phyloP scores from a whole-genome alignment of 1,140 invertebrate species.

The Luehdorfia chinensis region DNA sequence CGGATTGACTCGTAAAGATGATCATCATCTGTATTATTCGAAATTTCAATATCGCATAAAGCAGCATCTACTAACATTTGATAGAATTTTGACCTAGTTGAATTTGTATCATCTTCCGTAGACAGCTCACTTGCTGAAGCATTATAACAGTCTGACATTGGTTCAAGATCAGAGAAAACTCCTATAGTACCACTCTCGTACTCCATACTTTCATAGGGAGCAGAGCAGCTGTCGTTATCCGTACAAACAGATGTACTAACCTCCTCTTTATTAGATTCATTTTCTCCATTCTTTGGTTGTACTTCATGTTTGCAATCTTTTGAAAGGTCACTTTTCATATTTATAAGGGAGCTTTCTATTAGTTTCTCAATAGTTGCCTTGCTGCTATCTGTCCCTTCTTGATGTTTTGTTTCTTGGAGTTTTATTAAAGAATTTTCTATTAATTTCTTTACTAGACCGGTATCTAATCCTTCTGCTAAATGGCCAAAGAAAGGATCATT shows the following conservation, averaged over 20 bases:
- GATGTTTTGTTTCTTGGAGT: slow-evolving; percentile 76
- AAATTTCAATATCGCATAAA: slow-evolving; percentile 80
- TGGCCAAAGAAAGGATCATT: slow-evolving; percentile 80
- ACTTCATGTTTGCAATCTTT: slow-evolving; percentile 34
- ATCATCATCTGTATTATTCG: slow-evolving; percentile 79
- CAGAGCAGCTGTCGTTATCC: slow-evolving; percentile 70
- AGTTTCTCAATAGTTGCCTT: slow-evolving; percentile 78
- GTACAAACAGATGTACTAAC: slow-evolving; percentile 33
- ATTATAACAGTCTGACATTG: slow-evolving; percentile 83
- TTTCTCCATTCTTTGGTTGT: slow-evolving; percentile 30
- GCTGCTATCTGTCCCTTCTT: slow-evolving; percentile 77
- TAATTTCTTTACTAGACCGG: slow-evolving; percentile 77
- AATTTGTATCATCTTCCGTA: slow-evolving; percentile 78
- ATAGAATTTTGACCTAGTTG: slow-evolving; percentile 82
- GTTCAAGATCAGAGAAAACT: slow-evolving; percentile 73
- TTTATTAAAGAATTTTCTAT: slow-evolving; percentile 81
- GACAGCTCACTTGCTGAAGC: slow-evolving; percentile 79
- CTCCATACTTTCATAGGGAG: slow-evolving; percentile 78
- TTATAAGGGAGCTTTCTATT: slow-evolving; percentile 78
- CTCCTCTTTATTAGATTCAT: slow-evolving; percentile 26
- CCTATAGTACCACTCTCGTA: slow-evolving; percentile 74
- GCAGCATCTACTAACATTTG: slow-evolving; percentile 82
- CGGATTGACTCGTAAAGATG: slow-evolving; percentile 89
- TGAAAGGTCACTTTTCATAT: slow-evolving; percentile 69
- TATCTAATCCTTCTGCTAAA: slow-evolving; percentile 79